phyloP scores from a whole-genome alignment of 2,113 vertebrate genomes.

The Glaucomys volans region DNA sequence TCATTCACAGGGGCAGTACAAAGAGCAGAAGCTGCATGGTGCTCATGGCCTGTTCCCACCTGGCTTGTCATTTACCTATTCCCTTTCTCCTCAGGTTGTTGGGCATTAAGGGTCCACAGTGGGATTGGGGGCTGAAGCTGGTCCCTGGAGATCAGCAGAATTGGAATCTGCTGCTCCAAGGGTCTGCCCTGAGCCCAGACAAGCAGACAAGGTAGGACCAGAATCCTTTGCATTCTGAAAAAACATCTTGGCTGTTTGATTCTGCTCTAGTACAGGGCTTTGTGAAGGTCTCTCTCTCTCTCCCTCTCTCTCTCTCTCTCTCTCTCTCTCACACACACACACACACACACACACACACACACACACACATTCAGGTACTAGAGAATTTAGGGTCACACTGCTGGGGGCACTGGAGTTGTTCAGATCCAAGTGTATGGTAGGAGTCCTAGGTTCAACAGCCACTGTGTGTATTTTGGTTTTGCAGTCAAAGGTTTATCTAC shows the following conservation, averaged over 20 bases:
- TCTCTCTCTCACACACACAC: no score
- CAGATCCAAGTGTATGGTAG: not conserved
- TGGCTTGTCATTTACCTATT: accelerated
- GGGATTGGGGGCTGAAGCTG: no score
- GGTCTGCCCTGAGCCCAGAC: not conserved
- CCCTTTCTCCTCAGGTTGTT: accelerated
- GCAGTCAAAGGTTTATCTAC: accelerated
- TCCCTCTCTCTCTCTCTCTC: no score
- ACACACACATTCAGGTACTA: not conserved
- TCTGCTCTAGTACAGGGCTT: accelerated
- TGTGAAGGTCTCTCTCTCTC: not conserved
- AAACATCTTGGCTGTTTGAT: accelerated
- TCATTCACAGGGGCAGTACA: no score
- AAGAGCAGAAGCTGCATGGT: not conserved
- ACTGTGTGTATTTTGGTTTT: accelerated
- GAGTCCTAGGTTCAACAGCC: accelerated
- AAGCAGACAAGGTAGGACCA: not conserved
- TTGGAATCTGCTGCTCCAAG: not conserved
- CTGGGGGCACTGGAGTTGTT: not conserved
- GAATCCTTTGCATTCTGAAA: not conserved
- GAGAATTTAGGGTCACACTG: no score
- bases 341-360: no score
- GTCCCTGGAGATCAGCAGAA: not conserved
- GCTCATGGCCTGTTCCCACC: not conserved
- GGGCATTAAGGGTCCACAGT: not conserved